Evolutionary conservation across 2,113 vertebrate species (phyloP), one percentile per base, ranked within the genome.

Genomic region (Misgurnus anguillicaudatus): DNA sequence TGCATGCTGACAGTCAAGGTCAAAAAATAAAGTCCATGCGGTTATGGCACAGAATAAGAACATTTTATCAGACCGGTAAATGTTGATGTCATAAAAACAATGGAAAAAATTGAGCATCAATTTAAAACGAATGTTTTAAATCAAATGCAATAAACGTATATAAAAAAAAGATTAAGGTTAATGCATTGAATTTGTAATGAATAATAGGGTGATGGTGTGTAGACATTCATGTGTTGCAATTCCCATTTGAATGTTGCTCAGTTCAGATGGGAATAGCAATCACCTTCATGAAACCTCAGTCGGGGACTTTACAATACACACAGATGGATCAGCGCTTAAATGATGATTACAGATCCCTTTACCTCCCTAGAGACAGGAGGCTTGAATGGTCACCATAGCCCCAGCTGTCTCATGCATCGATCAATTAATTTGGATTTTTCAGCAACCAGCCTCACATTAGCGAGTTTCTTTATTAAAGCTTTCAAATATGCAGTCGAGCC

Each of bases 361-460:
- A 80, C 75, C 17, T 86, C 85, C 79, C 81, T 10, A 39, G 70
- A 78, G 51, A 76, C 78, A 21, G 83, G 45, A 68, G 76, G 77
- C 47, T 41, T 78, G 78, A 79, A 84, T 86, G 83, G 41, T 48
- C 73, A 83, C 65, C 51, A 55, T 65, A 71, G 84, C 80, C 84
- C 83, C 86, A 87, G 85, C 83, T 87, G 85, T 82, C 57, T 67
- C 77, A 58, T 75, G 78, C 80, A 77, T 38, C 53, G 61, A 47
- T 81, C 82, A 85, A 74, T 88, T 87, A 87, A 87, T 89, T 89
- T 78, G 63, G 80, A 72, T 78, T 80, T 75, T 72, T 71, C 41
- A 83, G 84, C 81, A 24, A 79, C 10, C 9, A 51, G 6, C 78
- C 75, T 41, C 47, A 57, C 67, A 81, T 45, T 80, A 66, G 61